Conservation (phyloP, 2,113 vertebrate genomes). For the Nothoprocta pentlandii region DNA sequence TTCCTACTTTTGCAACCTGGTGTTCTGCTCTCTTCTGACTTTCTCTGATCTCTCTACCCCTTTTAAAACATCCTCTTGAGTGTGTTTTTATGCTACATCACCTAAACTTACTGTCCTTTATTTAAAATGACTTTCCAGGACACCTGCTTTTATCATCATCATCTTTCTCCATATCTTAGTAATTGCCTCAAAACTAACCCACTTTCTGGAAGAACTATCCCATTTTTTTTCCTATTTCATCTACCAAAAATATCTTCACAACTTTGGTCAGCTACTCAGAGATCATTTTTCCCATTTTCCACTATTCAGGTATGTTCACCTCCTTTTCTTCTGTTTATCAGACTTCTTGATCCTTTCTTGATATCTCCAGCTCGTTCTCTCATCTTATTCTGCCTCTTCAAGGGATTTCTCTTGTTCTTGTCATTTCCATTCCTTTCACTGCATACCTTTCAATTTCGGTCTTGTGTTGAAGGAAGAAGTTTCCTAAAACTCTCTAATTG, state of each 20-base stretch:
- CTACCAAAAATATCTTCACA: not conserved
- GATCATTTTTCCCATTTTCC: too few species aligned
- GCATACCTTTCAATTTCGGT: not conserved
- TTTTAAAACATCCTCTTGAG: not conserved
- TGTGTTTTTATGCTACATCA: not conserved
- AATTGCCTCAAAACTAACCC: not conserved
- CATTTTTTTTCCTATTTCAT: not conserved
- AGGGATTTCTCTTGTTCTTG: not conserved
- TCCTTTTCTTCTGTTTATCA: not conserved
- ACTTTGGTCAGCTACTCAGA: not conserved
- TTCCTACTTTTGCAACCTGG: not conserved
- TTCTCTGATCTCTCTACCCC: not conserved
- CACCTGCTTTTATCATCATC: not conserved
- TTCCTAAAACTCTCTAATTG: not conserved
- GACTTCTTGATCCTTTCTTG: not conserved
- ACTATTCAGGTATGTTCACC: not conserved
- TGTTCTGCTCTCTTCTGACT: not conserved
- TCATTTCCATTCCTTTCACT: not conserved
- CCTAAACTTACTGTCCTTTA: not conserved
- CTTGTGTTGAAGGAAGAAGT: not conserved
- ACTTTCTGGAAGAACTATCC: rapidly evolving
- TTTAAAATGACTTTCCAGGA: not conserved
- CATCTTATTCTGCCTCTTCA: not conserved
- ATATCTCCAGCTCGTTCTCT: not conserved
- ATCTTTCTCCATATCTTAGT: not conserved